phyloP scores from a whole-genome alignment of 2,888 invertebrate species.

The Tiliacea aurago region DNA sequence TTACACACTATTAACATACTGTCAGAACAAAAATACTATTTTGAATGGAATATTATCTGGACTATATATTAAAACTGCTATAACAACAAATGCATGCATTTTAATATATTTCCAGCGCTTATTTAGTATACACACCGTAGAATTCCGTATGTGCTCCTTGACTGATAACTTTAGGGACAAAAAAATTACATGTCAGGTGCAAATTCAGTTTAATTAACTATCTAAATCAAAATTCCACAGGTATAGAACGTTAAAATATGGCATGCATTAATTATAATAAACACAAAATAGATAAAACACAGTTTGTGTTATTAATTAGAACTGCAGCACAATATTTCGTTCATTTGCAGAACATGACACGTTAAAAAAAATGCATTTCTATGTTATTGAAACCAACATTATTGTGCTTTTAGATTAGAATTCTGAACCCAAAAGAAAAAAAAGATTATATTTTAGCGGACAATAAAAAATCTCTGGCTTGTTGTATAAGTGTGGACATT shows the following conservation, averaged over 20 bases:
- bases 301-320: slow-evolving; percentile 36
- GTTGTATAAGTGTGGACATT: slow-evolving; percentile 39
- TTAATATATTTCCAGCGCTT: slow-evolving; percentile 67
- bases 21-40: slow-evolving; percentile 50
- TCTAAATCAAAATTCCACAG: slow-evolving; percentile 57
- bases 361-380: slow-evolving; percentile 27
- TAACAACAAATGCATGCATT: slow-evolving; percentile 61
- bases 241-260: slow-evolving; percentile 42
- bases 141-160: slow-evolving; percentile 86
- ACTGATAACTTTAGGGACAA: slow-evolving; percentile 84
- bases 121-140: slow-evolving; percentile 84
- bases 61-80: slow-evolving; percentile 70
- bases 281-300: slow-evolving; percentile 30
- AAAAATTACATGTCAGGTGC: slow-evolving; percentile 74
- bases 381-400: slow-evolving; percentile 11
- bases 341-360: slow-evolving; percentile 16
- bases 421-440: slow-evolving; percentile 9
- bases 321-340: slow-evolving; percentile 46
- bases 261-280: slow-evolving; percentile 50
- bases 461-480: slow-evolving; percentile 32
- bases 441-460: slow-evolving; percentile 29
- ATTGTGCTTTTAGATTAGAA: slow-evolving; percentile 1
- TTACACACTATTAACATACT: slow-evolving; percentile 43
- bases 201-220: slow-evolving; percentile 60
- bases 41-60: slow-evolving; percentile 59